These are phyloP conservation scores for Apantesis nais DNA, from an alignment of 2,888 invertebrate species.

Conservation along the genomic window DNA sequence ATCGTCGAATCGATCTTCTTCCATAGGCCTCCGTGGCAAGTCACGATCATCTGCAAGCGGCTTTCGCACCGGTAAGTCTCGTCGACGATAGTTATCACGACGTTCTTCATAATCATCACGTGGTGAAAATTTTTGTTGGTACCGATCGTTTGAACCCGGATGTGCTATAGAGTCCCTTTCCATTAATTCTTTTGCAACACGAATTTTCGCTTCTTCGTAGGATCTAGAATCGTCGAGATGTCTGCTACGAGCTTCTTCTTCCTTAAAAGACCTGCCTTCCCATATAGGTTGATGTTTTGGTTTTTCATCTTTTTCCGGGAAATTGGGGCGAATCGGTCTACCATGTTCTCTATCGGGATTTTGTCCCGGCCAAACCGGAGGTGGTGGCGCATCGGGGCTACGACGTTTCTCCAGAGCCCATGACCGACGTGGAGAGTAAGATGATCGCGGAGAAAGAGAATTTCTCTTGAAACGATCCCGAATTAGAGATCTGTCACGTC, in stretches of 20 bases:
- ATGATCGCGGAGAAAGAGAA: slow-evolving; percentile 66
- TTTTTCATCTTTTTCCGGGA: slow-evolving; percentile 43
- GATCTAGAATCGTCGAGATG: slow-evolving; percentile 47
- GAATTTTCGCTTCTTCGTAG: slow-evolving; percentile 49
- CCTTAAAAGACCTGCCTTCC: slow-evolving; percentile 37
- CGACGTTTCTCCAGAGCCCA: slow-evolving; percentile 76
- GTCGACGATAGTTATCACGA: slow-evolving; percentile 32
- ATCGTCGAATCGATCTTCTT: slow-evolving; percentile 46
- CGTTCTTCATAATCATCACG: slow-evolving; percentile 39
- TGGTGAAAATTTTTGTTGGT: slow-evolving; percentile 35
- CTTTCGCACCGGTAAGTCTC: slow-evolving; percentile 33
- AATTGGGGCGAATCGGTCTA: slow-evolving; percentile 36
- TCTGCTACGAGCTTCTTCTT: slow-evolving; percentile 35
- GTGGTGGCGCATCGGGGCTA: slow-evolving; percentile 74
- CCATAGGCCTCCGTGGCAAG: slow-evolving; percentile 23
- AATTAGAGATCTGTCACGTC: slow-evolving; percentile 67
- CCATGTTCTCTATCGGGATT: slow-evolving; percentile 38
- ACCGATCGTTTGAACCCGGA: slow-evolving; percentile 29
- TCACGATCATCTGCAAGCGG: slow-evolving; percentile 34
- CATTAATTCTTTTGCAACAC: slow-evolving; percentile 38
- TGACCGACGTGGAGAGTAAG: slow-evolving; percentile 71
- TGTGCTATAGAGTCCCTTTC: slow-evolving; percentile 26
- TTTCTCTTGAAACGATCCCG: slow-evolving; percentile 67
- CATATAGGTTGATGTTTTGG: slow-evolving; percentile 42
- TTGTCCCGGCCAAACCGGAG: slow-evolving; percentile 73